Evolutionary conservation across 2,888 invertebrate species (phyloP), one percentile per base, ranked within the genome.

Genomic region (Eulithis prunata): DNA sequence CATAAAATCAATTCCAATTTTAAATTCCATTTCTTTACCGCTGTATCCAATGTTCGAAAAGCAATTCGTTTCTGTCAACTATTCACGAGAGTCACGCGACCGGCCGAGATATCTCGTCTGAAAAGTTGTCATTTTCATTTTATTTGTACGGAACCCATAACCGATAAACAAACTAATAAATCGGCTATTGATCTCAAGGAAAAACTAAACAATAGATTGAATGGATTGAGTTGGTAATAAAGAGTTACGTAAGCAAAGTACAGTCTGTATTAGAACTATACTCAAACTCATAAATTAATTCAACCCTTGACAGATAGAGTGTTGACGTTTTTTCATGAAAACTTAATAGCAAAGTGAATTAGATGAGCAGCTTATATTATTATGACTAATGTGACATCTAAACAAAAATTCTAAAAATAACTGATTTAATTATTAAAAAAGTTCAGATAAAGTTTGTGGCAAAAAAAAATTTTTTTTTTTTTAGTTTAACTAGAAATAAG

Each of bases 1-100:
- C 58, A 63, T 32, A 66, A 66, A 69, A 57, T 57, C 64, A 59
- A 66, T 67, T 69, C 69, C 57, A 63, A 63, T 72, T 70, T 68
- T 66, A 69, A 72, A 66, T 57, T 64, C 66, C 68, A 68, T 70
- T 71, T 64, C 55, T 68, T 66, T 53, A 60, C 52, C 59, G 57
- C 59, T 64, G 21, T 21, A 55, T 36, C 55, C 59, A 64, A 63
- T 65, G 64, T 70, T 72, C 69, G 68, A 54, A 69, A 72, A 70
- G 55, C 72, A 63, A 73, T 73, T 73, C 46, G 70, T 71, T 68
- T 67, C 71, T 69, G 71, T 73, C 71, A 68, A 70, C 68, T 64
- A 66, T 70, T 69, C 57, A 64, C 60, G 36, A 64, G 66, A 65
- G 47, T 47, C 72, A 70, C 58, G 57, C 61, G 52, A 63, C 36